A percentile compares a stretch with the other conserved stretches of the same genome.
Evolutionary conservation across 2,113 vertebrate species (phyloP).

Genomic region (Dromaius novaehollandiae): DNA sequence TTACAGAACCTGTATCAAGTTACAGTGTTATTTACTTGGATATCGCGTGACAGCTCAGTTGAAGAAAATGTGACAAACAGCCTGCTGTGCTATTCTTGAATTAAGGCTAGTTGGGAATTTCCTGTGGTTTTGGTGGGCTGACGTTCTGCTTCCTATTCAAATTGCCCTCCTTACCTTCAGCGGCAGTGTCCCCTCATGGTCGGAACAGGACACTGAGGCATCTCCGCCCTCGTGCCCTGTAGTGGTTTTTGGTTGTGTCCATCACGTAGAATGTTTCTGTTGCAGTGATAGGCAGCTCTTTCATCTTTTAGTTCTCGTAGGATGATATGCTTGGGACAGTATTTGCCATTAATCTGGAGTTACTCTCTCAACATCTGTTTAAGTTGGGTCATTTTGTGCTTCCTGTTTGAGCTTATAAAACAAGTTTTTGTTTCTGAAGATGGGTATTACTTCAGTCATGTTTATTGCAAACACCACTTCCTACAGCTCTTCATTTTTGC

Average conservation of each 20-base stretch:
- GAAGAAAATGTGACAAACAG: slow-evolving; percentile 42
- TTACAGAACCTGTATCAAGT: slow-evolving; percentile 18
- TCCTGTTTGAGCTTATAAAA: neutral
- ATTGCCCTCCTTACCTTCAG: neutral
- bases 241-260: neutral
- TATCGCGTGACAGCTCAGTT: slow-evolving; percentile 32
- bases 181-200: accelerated
- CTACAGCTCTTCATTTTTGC: neutral
- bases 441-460: accelerated
- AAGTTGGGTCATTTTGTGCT: neutral
- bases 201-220: neutral
- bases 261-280: neutral
- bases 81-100: slow-evolving; percentile 39
- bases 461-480: neutral
- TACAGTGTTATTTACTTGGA: neutral
- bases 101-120: slow-evolving; percentile 55
- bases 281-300: neutral
- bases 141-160: neutral
- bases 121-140: slow-evolving; percentile 25
- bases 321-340: accelerated
- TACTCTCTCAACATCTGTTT: neutral
- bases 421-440: neutral
- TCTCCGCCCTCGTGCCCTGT: neutral
- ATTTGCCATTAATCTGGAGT: accelerated
- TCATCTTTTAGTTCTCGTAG: neutral